phyloP scores from a whole-genome alignment of 2,888 invertebrate genomes.

The Heliconius charithonia region DNA sequence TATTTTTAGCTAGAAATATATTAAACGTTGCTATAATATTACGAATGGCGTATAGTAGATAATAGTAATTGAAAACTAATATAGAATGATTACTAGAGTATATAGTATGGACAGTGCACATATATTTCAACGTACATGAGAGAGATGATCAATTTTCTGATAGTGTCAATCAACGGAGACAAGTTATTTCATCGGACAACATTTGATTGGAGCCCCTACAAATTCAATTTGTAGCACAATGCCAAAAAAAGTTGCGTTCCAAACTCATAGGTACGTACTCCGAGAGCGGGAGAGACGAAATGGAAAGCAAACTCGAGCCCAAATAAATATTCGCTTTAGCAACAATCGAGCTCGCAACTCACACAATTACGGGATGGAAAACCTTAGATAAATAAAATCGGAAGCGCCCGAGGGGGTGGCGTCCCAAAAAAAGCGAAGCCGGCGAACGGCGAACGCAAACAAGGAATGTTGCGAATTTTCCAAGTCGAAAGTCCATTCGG shows the following conservation, averaged over 20 bases:
- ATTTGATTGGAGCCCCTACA: slow-evolving; percentile 76
- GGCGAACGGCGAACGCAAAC: slow-evolving; percentile 80
- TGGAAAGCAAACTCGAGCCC: slow-evolving; percentile 76
- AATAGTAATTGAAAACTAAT: background rate
- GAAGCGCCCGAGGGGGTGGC: slow-evolving; percentile 62
- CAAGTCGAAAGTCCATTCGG: slow-evolving; percentile 71
- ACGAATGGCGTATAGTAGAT: background rate
- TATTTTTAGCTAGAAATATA: too few species aligned
- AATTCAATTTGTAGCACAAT: slow-evolving; percentile 80
- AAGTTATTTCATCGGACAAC: slow-evolving; percentile 78
- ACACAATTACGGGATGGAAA: slow-evolving; percentile 82
- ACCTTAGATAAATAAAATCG: slow-evolving; percentile 82
- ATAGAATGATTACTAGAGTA: background rate
- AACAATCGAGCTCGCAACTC: slow-evolving; percentile 79
- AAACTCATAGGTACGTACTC: slow-evolving; percentile 39
- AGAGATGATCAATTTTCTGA: slow-evolving; percentile 78
- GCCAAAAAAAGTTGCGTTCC: slow-evolving; percentile 49
- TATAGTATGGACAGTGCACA: background rate
- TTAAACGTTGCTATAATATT: too few species aligned
- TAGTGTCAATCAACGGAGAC: slow-evolving; percentile 75
- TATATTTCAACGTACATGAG: background rate
- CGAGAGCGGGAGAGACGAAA: slow-evolving; percentile 51
- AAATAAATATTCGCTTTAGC: slow-evolving; percentile 83
- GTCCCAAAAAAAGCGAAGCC: slow-evolving; percentile 75
- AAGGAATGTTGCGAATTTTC: slow-evolving; percentile 80